These are phyloP conservation scores for Scomber colias DNA, from an alignment of 2,113 vertebrate genomes.

Conservation along the genomic window DNA sequence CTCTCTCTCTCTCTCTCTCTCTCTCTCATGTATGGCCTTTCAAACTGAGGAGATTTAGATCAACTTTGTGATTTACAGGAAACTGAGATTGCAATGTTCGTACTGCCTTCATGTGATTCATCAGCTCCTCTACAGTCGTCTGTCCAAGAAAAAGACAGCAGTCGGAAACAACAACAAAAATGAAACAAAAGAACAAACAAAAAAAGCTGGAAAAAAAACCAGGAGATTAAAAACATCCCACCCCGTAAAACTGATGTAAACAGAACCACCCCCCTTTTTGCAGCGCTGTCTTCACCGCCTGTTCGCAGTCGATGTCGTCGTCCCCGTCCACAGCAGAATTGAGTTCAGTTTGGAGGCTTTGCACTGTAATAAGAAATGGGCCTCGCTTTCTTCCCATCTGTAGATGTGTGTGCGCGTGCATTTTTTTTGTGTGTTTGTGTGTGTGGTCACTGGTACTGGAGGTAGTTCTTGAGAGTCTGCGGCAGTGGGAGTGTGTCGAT, in stretches of 20 bases:
- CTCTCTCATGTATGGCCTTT: slow-evolving; percentile 17
- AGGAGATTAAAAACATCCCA: slow-evolving; percentile 36
- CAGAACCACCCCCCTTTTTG: slow-evolving; percentile 24
- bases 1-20: not conserved
- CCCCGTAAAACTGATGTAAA: slow-evolving; percentile 55
- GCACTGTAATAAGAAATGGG: slow-evolving; percentile 3
- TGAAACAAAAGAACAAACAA: not conserved
- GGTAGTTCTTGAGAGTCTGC: slow-evolving; percentile 96
- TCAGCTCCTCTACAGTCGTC: not conserved
- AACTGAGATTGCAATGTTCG: slow-evolving; percentile 20
- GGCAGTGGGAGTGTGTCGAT: slow-evolving; percentile 95
- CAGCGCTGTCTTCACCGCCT: slow-evolving; percentile 25
- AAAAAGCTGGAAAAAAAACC: not conserved
- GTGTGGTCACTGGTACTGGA: slow-evolving; percentile 94
- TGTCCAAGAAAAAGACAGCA: slow-evolving; percentile 30
- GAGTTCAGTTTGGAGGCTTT: slow-evolving; percentile 29
- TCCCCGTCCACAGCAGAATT: slow-evolving; percentile 33
- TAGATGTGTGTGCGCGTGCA: not conserved
- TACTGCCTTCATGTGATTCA: slow-evolving; percentile 10
- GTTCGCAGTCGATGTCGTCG: slow-evolving; percentile 1
- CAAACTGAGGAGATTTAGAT: slow-evolving; percentile 11
- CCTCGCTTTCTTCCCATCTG: not conserved
- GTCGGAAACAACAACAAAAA: not conserved
- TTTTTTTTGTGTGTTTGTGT: not conserved
- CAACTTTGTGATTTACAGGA: slow-evolving; percentile 3